Base-by-base conservation (phyloP, 2,797 vertebrate genomes). In the Etheostoma nigrum region DNA sequence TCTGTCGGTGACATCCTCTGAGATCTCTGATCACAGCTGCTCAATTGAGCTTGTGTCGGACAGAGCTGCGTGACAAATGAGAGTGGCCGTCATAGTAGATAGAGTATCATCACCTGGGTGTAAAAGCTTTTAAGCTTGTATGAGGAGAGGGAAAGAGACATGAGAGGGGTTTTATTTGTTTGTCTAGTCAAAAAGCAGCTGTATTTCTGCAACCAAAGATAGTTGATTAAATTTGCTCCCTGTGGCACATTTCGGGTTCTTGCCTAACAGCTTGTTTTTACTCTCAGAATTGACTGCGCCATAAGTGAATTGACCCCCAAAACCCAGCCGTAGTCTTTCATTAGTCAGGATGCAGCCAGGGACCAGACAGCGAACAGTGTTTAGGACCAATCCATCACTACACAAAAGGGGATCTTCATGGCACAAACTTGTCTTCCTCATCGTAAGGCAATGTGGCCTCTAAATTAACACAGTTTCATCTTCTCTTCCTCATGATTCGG, bases 251-350 rank as follows among this genome's bases (percentile, higher is more conserved):
- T 87, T 86, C 16, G 8, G 57, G 69, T 81, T 87, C 85, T 88
- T 70, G 84, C 81, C 82, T 76, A 86, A 83, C 74, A 81, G 83
- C 76, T 87, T 88, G 82, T 84, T 89, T 90, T 86, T 83, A 57
- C 85, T 88, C 79, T 72, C 47, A 33, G 77, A 87, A 92, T 87
- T 88, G 88, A 88, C 89, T 86, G 79, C 30, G 65, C 81, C 84
- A 64, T 88, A 92, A 93, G 90, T 90, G 83, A 88, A 93, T 91
- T 91, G 88, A 92, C 89, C 90, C 89, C 86, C 76, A 74, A 86
- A 88, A 88, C 87, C 83, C 89, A 83, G 86, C 89, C 85, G 87
- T 84, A 84, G 87, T 88, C 89, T 90, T 90, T 90, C 87, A 93
- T 92, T 90, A 89, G 89, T 86, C 86, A 81, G 79, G 81, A 89